Base-by-base conservation (phyloP, 2,888 invertebrate genomes). In the Caenorhabditis becei region DNA sequence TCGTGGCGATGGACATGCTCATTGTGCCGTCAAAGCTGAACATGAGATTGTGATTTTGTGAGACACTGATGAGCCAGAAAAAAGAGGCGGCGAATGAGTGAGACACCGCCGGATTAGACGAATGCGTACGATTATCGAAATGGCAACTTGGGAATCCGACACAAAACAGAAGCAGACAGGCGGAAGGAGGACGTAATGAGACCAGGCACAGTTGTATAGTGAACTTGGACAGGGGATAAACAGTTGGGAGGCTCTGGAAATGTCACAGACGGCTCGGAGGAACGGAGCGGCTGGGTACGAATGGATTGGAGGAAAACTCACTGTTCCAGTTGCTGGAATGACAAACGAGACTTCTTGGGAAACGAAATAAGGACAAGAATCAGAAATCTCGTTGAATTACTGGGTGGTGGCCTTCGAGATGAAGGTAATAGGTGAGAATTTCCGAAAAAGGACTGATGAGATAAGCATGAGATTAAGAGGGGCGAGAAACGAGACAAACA, bases 141-240 rank as follows among this genome's bases (percentile, higher is more conserved):
- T 51, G 61, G 69, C 58, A 61, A 11, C 28, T 26, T 26, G 54
- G 20, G 44, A 18, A 37, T 28, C 8, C 54, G 49, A 56, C 63
- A 72, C 72, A 72, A 72, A 72, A 72, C 72, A 72, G 72, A 72
- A 72, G 44, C 18, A 49, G 69, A 69, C 32, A 35, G 20, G 49
- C 14, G 35, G 47, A 49, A 26, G 14, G 41, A 28, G 47, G 24
- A 66, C 51, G 53, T n/a, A 51, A 44, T 26, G 54, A 26, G 24
- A 41, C 14, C 41, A 7, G 41, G 41, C 41, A 41, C 41, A 41
- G 41, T 41, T 41, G 41, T 41, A 41, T 41, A 41, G 41, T 41
- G 41, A 41, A 41, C 41, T 41, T 41, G 5, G 32, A 32, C 32
- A 10, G 32, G 5, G 32, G 41, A 41, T 14, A 41, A 14, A 41